These are phyloP conservation scores for Antechinus stuartii DNA, from an alignment of 2,113 vertebrate species.

Conservation along the genomic window DNA sequence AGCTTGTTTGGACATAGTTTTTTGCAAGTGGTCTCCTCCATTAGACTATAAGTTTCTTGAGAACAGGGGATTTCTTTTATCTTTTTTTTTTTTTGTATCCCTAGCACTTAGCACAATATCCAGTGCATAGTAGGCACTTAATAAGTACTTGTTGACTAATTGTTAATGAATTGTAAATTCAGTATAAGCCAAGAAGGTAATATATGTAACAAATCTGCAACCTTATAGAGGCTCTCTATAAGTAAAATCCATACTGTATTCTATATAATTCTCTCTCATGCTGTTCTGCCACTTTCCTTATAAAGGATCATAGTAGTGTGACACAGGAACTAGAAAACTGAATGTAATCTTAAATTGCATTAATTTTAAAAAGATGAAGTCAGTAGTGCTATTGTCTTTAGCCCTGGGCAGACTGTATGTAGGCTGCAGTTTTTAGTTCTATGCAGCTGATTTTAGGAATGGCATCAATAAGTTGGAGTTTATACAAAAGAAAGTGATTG, in stretches of 20 bases:
- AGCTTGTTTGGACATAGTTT: neutral
- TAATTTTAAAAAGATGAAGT: neutral
- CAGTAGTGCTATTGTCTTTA: neutral
- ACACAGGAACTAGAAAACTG: neutral
- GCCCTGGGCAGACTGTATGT: neutral
- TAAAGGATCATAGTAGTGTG: neutral
- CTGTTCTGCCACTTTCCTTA: neutral
- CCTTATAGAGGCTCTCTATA: neutral
- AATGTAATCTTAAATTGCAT: neutral
- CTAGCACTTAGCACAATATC: neutral
- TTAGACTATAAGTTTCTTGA: neutral
- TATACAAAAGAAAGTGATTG: neutral
- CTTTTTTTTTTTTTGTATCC: neutral
- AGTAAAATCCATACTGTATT: neutral
- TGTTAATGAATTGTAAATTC: neutral
- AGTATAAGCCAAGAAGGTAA: neutral
- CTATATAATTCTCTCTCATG: neutral
- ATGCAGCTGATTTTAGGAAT: neutral
- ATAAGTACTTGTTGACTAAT: neutral
- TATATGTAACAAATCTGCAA: neutral
- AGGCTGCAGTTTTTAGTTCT: neutral
- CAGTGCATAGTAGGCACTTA: neutral
- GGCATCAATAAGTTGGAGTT: neutral
- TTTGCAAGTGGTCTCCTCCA: neutral
- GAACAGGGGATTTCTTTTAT: neutral